A percentile compares a stretch with the other conserved stretches of the same genome.
These are phyloP conservation scores for Hypolimnas misippus DNA, from an alignment of 2,888 invertebrate species.

Conservation along the genomic window DNA sequence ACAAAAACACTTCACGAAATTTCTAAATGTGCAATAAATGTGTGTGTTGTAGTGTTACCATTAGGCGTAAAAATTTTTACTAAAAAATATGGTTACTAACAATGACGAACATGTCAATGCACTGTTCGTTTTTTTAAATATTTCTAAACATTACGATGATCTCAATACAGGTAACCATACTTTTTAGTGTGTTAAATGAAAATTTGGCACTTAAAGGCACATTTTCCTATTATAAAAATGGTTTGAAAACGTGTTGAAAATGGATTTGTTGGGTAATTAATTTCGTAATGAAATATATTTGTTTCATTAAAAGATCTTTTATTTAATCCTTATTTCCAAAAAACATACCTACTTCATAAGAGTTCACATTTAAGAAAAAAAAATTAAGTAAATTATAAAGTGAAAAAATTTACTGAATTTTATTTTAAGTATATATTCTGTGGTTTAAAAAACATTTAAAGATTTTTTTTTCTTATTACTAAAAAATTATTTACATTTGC, in stretches of 20 bases:
- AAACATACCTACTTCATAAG: no score
- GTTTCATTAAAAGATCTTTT: constrained; percentile 79
- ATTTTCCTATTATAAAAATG: constrained; percentile 81
- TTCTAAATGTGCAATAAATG: constrained; percentile 85
- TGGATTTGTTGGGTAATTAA: constrained; percentile 85
- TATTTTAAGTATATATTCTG: no score
- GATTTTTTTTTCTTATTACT: no score
- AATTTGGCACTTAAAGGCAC: constrained; percentile 84
- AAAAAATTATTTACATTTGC: no score
- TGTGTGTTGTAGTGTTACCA: constrained; percentile 85
- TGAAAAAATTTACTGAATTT: no score
- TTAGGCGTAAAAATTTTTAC: constrained; percentile 78
- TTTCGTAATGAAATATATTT: constrained; percentile 85
- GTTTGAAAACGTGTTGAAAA: constrained; percentile 83
- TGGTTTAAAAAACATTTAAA: no score
- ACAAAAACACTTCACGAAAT: constrained; percentile 83
- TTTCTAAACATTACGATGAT: constrained; percentile 62
- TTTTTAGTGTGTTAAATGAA: constrained; percentile 73
- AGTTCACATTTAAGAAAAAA: no score
- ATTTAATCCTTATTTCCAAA: constrained; percentile 50
- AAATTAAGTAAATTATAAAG: no score
- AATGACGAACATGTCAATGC: constrained; percentile 37
- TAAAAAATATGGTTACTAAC: constrained; percentile 58
- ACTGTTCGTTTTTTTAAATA: constrained; percentile 46
- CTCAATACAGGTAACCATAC: constrained; percentile 72